Percentiles rank a stretch among this genome's conserved stretches.
Conservation (phyloP, 2,113 vertebrate genomes). For the Ameiurus melas region DNA sequence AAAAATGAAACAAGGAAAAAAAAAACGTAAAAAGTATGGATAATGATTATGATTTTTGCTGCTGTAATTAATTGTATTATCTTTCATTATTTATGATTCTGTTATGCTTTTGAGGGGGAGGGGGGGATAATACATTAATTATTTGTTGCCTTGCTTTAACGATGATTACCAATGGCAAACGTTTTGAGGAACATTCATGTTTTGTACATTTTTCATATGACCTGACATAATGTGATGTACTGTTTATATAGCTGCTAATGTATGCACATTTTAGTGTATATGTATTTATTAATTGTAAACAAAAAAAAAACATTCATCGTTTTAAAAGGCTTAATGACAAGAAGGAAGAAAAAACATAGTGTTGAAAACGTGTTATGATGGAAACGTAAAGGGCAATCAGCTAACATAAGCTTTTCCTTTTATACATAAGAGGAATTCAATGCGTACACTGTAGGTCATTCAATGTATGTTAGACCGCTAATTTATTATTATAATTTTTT, state of each 20-base stretch:
- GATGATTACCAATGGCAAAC: constrained; percentile 80
- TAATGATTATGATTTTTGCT: constrained; percentile 86
- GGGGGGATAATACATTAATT: constrained; percentile 56
- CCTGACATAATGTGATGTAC: constrained; percentile 94
- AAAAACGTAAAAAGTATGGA: constrained; percentile 69
- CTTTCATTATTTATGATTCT: constrained; percentile 62
- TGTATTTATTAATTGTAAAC: constrained; percentile 91
- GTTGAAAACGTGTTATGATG: constrained; percentile 50
- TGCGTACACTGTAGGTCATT: constrained; percentile 82
- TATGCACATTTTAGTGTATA: constrained; percentile 92
- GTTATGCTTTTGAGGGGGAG: constrained; percentile 59
- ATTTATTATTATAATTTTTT: constrained; percentile 63
- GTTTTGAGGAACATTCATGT: constrained; percentile 92
- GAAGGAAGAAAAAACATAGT: constrained; percentile 52
- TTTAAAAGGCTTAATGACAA: constrained; percentile 81
- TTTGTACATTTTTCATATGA: constrained; percentile 98
- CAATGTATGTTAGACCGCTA: constrained; percentile 84
- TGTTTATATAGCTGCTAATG: constrained; percentile 96
- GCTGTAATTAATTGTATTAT: constrained; percentile 74
- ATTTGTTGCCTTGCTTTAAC: constrained; percentile 91
- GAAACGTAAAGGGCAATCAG: constrained; percentile 75
- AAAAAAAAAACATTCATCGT: constrained; percentile 79
- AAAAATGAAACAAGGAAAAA: constrained; percentile 57
- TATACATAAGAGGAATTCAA: constrained; percentile 79
- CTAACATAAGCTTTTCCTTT: constrained; percentile 78